A percentile compares a stretch with the other conserved stretches of the same genome.
phyloP scores from a whole-genome alignment of 1,140 invertebrate genomes.

The Micrasema longulum region DNA sequence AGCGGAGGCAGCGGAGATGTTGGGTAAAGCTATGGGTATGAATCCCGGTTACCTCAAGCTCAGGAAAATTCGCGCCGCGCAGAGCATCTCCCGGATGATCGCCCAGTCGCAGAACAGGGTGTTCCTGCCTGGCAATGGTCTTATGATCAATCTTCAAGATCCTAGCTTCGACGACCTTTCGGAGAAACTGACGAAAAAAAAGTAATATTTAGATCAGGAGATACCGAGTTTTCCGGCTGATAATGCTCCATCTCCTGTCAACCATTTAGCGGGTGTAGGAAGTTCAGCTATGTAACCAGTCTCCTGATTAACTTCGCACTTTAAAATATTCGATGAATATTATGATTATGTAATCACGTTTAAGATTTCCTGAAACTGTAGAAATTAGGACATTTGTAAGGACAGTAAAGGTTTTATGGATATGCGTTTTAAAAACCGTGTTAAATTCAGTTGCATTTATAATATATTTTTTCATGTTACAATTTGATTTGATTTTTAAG shows the following conservation, averaged over 20 bases:
- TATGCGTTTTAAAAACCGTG: neutral
- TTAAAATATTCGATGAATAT: neutral
- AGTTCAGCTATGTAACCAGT: slow-evolving; percentile 15
- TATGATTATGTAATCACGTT: slow-evolving; percentile 22
- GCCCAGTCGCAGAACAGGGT: slow-evolving; percentile 95
- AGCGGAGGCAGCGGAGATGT: slow-evolving; percentile 97
- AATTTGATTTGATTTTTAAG: slow-evolving; percentile 9
- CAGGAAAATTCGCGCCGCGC: slow-evolving; percentile 96
- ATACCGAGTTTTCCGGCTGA: slow-evolving; percentile 35
- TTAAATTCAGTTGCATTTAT: slow-evolving; percentile 24
- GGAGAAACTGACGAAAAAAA: slow-evolving; percentile 85
- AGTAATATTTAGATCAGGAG: slow-evolving; percentile 70
- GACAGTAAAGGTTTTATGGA: neutral
- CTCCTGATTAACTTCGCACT: slow-evolving; percentile 29
- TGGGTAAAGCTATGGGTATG: slow-evolving; percentile 93
- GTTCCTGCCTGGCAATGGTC: slow-evolving; percentile 89
- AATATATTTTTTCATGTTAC: slow-evolving; percentile 17
- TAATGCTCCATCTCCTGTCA: neutral
- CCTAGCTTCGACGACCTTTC: slow-evolving; percentile 90
- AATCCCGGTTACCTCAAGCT: slow-evolving; percentile 99
- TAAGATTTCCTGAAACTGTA: too few species aligned
- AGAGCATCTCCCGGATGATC: slow-evolving; percentile 97
- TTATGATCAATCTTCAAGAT: slow-evolving; percentile 98
- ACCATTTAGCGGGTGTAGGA: neutral
- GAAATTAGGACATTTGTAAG: too few species aligned